Conservation (phyloP, 2,113 vertebrate genomes). For the Parotia lawesii region DNA sequence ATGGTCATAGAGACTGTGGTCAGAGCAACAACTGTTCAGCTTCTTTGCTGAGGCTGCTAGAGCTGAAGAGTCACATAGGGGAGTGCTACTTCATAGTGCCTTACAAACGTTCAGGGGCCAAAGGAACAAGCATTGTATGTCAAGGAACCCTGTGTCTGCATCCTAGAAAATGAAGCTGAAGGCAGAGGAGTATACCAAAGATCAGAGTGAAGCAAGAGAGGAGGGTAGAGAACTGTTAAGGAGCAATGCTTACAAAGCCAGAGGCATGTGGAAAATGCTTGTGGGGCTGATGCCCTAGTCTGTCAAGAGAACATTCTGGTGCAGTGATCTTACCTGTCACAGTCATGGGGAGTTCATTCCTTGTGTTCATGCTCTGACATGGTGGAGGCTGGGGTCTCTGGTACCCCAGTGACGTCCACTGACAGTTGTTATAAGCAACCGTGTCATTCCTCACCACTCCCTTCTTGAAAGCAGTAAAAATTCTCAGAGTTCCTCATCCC, state of each 20-base stretch:
- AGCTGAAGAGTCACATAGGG: neutral
- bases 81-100: neutral
- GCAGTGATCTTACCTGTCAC: neutral
- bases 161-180: neutral
- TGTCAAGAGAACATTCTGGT: neutral
- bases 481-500: neutral
- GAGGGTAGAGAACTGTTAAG: neutral
- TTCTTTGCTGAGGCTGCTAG: neutral
- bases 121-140: neutral
- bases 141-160: neutral
- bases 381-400: neutral
- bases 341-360: neutral
- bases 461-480: neutral
- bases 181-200: neutral
- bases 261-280: neutral
- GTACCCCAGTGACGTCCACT: neutral
- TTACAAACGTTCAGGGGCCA: neutral
- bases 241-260: neutral
- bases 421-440: neutral
- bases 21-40: neutral
- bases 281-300: neutral
- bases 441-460: neutral
- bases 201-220: neutral
- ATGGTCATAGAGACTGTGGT: neutral
- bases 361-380: neutral